Evolutionary conservation across 1,140 invertebrate species (phyloP).

Genomic region (Nautilus pompilius): DNA sequence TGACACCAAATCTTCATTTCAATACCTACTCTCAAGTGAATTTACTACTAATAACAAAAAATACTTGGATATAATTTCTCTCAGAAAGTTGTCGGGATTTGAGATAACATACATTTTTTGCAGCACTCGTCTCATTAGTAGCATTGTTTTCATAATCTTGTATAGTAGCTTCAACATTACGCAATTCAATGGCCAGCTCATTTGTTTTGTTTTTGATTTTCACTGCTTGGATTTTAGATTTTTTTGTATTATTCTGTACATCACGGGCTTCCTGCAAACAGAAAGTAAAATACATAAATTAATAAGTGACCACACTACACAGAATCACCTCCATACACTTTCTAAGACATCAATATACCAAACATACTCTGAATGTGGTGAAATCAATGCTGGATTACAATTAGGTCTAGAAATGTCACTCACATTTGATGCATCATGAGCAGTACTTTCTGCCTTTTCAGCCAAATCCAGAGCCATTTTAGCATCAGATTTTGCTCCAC

Average conservation of each 20-base stretch:
- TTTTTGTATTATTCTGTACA: conserved; percentile 72
- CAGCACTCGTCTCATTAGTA: conserved; percentile 65
- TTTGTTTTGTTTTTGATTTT: conserved; percentile 75
- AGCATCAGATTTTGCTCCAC: conserved; percentile 74
- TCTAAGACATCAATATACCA: neutral
- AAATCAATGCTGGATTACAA: neutral
- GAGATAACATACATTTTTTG: conserved; percentile 22
- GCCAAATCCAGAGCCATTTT: conserved; percentile 73
- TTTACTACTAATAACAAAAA: neutral
- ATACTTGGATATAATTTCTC: neutral
- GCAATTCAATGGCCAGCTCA: conserved; percentile 68
- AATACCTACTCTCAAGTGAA: neutral
- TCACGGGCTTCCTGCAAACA: conserved; percentile 66
- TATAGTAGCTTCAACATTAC: conserved; percentile 69
- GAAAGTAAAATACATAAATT: conserved; percentile 5
- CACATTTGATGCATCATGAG: conserved; percentile 72
- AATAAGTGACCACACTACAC: neutral
- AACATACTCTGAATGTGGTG: neutral
- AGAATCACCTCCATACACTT: neutral
- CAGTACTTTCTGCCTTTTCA: conserved; percentile 70
- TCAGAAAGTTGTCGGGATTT: neutral
- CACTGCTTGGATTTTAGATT: conserved; percentile 71
- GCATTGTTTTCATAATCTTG: conserved; percentile 71
- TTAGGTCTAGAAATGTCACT: conserved; percentile 6
- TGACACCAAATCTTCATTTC: neutral